These are phyloP conservation scores for Heteromormyrus szaboi DNA, from an alignment of 2,797 vertebrate species.

Conservation along the genomic window DNA sequence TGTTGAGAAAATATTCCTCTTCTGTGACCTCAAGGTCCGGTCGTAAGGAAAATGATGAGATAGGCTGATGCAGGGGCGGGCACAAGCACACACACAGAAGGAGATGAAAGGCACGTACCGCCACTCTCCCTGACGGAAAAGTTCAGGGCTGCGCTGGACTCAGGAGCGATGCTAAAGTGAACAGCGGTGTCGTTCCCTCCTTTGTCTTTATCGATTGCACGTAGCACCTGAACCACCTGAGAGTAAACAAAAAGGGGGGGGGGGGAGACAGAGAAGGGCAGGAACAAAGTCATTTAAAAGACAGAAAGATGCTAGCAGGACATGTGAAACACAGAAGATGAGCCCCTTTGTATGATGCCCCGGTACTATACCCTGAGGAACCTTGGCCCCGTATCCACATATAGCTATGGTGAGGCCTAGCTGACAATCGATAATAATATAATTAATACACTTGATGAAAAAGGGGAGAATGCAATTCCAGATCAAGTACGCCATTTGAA, in stretches of 20 bases:
- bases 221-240: slow-evolving; percentile 83
- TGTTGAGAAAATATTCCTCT: not conserved
- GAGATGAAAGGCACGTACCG: slow-evolving; percentile 53
- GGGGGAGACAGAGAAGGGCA: not conserved
- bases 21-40: not conserved
- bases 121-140: slow-evolving; percentile 78
- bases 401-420: slow-evolving; percentile 19
- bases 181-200: slow-evolving; percentile 74
- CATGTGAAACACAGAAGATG: not conserved
- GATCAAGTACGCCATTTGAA: not conserved
- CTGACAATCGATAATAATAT: not conserved
- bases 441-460: not conserved
- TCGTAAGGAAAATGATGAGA: slow-evolving; percentile 26
- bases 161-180: slow-evolving; percentile 76
- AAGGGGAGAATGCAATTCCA: not conserved
- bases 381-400: slow-evolving; percentile 32
- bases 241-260: slow-evolving; percentile 47
- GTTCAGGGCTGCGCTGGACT: slow-evolving; percentile 68
- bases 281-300: slow-evolving; percentile 2
- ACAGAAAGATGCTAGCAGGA: slow-evolving; percentile 4
- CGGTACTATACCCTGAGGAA: slow-evolving; percentile 30
- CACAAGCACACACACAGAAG: not conserved
- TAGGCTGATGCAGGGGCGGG: not conserved
- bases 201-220: slow-evolving; percentile 79
- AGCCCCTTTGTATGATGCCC: slow-evolving; percentile 27